Evolutionary conservation across 1,140 invertebrate genomes (phyloP), one percentile per base, ranked within the genome.

Genomic region (Triops longicaudatus): DNA sequence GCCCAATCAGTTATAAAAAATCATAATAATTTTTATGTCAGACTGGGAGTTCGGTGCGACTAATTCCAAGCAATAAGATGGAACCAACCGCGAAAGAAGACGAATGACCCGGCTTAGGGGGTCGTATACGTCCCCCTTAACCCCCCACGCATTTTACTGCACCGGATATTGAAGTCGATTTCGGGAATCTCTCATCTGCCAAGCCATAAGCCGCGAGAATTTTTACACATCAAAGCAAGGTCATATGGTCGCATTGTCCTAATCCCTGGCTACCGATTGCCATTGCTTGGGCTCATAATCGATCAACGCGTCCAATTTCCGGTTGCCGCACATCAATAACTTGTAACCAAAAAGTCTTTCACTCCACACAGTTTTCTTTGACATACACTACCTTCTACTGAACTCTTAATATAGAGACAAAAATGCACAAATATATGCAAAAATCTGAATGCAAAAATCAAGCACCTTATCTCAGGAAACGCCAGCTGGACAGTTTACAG

Each of bases 101-200:
- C 22, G 50, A 63, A 63, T 63, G 50, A 63, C 22, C 50, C 50
- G 50, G 50, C n/a, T 22, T 37, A 4, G 31, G 50, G 17, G 50
- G 50, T 63, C 50, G 50, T 22, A 63, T 63, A 22, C 7, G 50
- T 63, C 50, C 50, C 50, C 14, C 50, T 14, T 17, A 63, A 9
- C 31, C 31, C 31, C 31, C 31, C 7, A 4, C 7, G 31, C 31
- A 2, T 37, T 37, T 37, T 63, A 63, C 50, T 22, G 50, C 50
- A 63, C 50, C 50, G 50, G 50, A 63, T n/a, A 63, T 63, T 63
- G 50, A 14, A 37, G 50, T 63, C 50, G 50, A 14, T 63, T 63
- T 63, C 22, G 17, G 50, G 50, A 63, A 63, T 63, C 50, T 63
- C 17, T 14, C 50, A 63, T 63, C 50, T 63, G 50, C 50, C 14